A percentile compares a stretch with the other conserved stretches of the same genome.
Conservation (phyloP, 2,797 vertebrate genomes). For the Petrocephalus schoutedeni region DNA sequence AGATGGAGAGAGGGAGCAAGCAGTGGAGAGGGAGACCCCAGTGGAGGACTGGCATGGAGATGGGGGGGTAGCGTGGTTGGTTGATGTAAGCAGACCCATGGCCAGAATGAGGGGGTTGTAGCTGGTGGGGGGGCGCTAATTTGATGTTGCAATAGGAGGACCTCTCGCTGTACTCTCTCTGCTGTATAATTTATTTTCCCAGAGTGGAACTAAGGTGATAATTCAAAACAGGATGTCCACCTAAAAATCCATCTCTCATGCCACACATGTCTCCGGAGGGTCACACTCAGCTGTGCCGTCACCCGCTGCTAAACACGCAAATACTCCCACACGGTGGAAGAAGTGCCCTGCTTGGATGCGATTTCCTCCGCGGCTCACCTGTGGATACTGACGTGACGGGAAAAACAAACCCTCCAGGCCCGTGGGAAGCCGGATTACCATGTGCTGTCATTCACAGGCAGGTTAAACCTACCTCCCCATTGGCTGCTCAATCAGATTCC, state of each 20-base stretch:
- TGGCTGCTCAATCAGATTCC: background rate
- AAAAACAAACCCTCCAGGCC: background rate
- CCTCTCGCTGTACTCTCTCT: constrained; percentile 24
- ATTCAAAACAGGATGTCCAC: constrained; percentile 40
- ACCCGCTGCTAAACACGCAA: constrained; percentile 20
- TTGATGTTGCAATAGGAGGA: constrained; percentile 2
- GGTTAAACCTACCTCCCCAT: background rate
- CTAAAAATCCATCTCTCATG: constrained; percentile 25
- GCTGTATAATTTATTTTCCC: constrained; percentile 21
- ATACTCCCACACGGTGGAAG: constrained; percentile 13
- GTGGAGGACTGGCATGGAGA: background rate
- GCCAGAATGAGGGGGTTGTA: background rate
- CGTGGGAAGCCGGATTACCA: background rate
- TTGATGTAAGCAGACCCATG: constrained; percentile 16
- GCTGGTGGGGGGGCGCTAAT: constrained; percentile 25
- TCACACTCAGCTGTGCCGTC: background rate
- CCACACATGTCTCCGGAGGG: background rate
- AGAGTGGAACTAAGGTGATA: constrained; percentile 30
- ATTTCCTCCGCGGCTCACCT: background rate
- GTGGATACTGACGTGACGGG: background rate
- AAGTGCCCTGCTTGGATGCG: background rate
- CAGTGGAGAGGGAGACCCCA: background rate
- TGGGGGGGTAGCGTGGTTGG: background rate
- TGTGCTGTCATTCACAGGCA: background rate
- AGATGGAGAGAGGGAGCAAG: constrained; percentile 1